Evolutionary conservation across 2,888 invertebrate species (phyloP).

Genomic region (Siphlonurus alternatus): DNA sequence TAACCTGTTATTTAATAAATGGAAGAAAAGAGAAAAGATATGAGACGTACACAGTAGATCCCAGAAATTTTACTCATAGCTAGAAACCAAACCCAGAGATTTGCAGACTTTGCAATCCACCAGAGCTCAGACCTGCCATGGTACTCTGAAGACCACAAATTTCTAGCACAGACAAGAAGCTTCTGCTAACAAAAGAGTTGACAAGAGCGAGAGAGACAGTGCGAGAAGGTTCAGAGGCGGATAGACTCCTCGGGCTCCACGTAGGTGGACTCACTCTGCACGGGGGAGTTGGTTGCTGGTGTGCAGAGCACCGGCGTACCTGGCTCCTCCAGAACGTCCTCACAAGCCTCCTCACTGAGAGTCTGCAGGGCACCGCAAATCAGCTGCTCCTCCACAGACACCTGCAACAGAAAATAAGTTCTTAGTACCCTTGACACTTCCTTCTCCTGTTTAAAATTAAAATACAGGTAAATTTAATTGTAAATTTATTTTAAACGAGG

Average conservation of each 20-base stretch:
- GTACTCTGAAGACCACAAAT: too few species aligned
- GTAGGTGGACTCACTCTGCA: not conserved
- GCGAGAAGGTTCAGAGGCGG: not conserved
- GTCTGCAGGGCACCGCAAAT: slow-evolving; percentile 86
- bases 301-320: slow-evolving; percentile 21
- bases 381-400: slow-evolving; percentile 88
- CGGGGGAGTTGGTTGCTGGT: not conserved
- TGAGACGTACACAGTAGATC: too few species aligned
- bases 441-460: not conserved
- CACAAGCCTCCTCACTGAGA: slow-evolving; percentile 81
- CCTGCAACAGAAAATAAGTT: slow-evolving; percentile 39
- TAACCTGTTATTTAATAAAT: too few species aligned
- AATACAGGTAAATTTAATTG: not conserved
- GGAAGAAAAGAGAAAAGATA: too few species aligned
- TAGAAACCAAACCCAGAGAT: too few species aligned
- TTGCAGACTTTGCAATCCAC: too few species aligned
- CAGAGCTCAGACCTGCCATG: too few species aligned
- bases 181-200: not conserved
- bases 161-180: too few species aligned
- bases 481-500: not conserved
- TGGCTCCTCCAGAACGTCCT: slow-evolving; percentile 64
- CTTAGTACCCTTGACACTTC: not conserved
- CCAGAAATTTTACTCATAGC: too few species aligned
- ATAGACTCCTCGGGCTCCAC: not conserved
- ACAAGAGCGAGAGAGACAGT: not conserved